Evolutionary conservation across 2,888 invertebrate genomes (phyloP).

Genomic region (Hypomecis atomaria): DNA sequence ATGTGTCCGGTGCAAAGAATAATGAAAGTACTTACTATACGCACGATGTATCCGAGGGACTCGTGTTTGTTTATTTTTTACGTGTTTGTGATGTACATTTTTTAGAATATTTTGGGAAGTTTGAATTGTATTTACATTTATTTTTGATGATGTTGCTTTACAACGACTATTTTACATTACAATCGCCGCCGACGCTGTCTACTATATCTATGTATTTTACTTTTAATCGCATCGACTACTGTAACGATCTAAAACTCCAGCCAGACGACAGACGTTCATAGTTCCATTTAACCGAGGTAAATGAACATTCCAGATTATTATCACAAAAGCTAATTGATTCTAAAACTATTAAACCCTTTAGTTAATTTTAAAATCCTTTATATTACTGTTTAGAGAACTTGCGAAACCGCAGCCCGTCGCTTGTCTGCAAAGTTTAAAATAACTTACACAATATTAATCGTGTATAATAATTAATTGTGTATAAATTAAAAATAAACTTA

Average conservation of each 20-base stretch:
- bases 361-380: conserved; percentile 32
- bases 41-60: not conserved
- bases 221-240: not conserved
- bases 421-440: conserved; percentile 43
- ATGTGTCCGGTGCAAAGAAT: conserved; percentile 41
- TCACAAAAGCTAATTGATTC: conserved; percentile 30
- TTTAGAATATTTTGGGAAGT: not conserved
- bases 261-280: conserved; percentile 25
- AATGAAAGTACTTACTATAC: conserved; percentile 23
- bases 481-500: too few species aligned
- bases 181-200: not conserved
- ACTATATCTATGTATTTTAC: not conserved
- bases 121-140: too few species aligned
- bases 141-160: too few species aligned
- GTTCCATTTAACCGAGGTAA: conserved; percentile 24
- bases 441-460: conserved; percentile 34
- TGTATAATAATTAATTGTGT: too few species aligned
- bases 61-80: conserved; percentile 2
- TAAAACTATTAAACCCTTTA: conserved; percentile 23
- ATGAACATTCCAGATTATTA: conserved; percentile 32
- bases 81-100: not conserved
- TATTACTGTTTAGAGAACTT: conserved; percentile 38
- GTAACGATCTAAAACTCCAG: conserved; percentile 12
- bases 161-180: too few species aligned
- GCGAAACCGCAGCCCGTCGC: conserved; percentile 38